A percentile compares a stretch with the other conserved stretches of the same genome.
These are phyloP conservation scores for Aphodius sticticus DNA, from an alignment of 2,888 invertebrate genomes.

Conservation along the genomic window DNA sequence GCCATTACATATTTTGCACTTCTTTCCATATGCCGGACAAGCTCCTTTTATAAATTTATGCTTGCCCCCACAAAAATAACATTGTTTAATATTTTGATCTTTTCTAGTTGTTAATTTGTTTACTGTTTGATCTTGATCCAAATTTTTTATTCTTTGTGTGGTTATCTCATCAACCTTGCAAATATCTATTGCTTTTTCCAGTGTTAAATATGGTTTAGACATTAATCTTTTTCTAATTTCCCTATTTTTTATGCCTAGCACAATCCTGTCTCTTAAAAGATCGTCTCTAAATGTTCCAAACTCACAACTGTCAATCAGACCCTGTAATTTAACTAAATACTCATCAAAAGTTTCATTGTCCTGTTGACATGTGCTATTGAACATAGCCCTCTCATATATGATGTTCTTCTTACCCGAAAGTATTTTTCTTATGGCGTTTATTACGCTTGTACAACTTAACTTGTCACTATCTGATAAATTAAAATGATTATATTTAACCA, in stretches of 20 bases:
- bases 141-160: constrained; percentile 10
- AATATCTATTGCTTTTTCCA: constrained; percentile 20
- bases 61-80: not conserved
- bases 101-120: constrained; percentile 24
- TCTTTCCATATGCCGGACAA: constrained; percentile 8
- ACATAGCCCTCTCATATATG: constrained; percentile 7
- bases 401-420: not conserved
- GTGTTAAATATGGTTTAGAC: constrained; percentile 27
- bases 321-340: constrained; percentile 9
- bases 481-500: constrained; percentile 9
- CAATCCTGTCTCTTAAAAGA: constrained; percentile 7
- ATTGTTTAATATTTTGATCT: constrained; percentile 5
- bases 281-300: constrained; percentile 7
- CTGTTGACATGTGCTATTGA: constrained; percentile 11
- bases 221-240: constrained; percentile 28
- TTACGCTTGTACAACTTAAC: not conserved
- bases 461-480: not conserved
- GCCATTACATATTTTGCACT: not conserved
- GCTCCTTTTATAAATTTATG: not conserved
- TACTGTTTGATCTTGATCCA: not conserved
- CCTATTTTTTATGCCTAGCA: constrained; percentile 18
- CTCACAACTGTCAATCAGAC: constrained; percentile 8
- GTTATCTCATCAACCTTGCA: constrained; percentile 21
- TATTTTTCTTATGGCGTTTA: not conserved
- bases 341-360: constrained; percentile 6